phyloP scores from a whole-genome alignment of 2,113 vertebrate species.

The Phoenicopterus ruber region DNA sequence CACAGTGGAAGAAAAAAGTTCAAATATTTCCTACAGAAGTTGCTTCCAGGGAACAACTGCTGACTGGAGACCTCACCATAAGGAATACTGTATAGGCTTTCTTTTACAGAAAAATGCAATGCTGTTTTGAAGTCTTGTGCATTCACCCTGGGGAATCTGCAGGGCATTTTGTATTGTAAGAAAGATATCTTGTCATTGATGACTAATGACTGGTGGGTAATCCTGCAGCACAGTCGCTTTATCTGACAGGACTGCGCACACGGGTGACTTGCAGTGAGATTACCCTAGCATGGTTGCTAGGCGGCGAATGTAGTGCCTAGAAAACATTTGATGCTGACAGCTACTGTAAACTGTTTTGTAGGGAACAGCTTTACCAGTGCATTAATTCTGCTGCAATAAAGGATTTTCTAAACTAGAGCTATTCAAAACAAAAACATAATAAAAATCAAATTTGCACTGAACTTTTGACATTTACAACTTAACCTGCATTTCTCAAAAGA shows the following conservation, averaged over 20 bases:
- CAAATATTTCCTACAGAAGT: neutral
- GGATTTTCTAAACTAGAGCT: neutral
- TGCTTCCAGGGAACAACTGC: neutral
- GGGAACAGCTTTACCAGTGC: neutral
- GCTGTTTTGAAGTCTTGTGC: neutral
- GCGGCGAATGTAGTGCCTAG: neutral
- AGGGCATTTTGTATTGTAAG: neutral
- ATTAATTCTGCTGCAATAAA: neutral
- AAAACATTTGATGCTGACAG: constrained; percentile 19
- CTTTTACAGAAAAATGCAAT: neutral
- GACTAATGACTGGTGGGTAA: neutral
- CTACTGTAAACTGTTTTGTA: neutral
- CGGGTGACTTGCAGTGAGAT: neutral
- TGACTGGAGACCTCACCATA: neutral
- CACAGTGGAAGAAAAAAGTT: neutral
- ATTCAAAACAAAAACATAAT: neutral
- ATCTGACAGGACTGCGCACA: neutral
- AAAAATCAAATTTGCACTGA: neutral
- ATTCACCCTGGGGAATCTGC: neutral
- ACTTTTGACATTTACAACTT: neutral
- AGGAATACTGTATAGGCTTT: neutral
- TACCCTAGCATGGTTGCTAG: neutral
- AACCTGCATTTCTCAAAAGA: neutral
- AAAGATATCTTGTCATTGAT: neutral
- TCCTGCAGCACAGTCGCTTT: neutral